Evolutionary conservation across 2,113 vertebrate genomes (phyloP).

Genomic region (Macrotus californicus): DNA sequence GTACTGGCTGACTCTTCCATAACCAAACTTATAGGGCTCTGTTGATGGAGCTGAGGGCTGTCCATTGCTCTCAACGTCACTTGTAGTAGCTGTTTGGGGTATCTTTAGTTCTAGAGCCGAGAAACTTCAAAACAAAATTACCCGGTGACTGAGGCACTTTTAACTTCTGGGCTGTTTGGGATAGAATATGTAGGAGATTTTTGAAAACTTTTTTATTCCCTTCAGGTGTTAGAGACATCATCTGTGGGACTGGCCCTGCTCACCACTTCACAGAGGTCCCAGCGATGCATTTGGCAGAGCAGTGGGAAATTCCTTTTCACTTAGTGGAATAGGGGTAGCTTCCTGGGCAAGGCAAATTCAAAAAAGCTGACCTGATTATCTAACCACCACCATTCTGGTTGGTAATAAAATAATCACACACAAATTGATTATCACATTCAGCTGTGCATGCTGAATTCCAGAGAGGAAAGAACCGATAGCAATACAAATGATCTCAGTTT

Average conservation of each 20-base stretch:
- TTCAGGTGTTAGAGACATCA: neutral
- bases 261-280: neutral
- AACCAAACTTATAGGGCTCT: neutral
- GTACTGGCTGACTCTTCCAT: neutral
- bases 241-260: neutral
- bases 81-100: neutral
- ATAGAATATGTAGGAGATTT: neutral
- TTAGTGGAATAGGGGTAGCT: neutral
- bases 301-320: slow-evolving; percentile 23
- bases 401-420: neutral
- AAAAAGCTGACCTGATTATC: neutral
- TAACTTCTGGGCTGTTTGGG: neutral
- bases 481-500: neutral
- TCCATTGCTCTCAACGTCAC: neutral
- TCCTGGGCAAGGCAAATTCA: neutral
- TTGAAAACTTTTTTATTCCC: neutral
- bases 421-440: neutral
- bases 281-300: slow-evolving; percentile 14
- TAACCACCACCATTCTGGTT: neutral
- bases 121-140: neutral
- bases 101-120: neutral
- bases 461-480: neutral
- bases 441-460: neutral
- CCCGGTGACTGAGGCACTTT: neutral
- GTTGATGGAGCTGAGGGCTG: rapidly evolving